A percentile compares a stretch with the other conserved stretches of the same genome.
Conservation (phyloP, 2,113 vertebrate genomes). For the Noctilio leporinus region DNA sequence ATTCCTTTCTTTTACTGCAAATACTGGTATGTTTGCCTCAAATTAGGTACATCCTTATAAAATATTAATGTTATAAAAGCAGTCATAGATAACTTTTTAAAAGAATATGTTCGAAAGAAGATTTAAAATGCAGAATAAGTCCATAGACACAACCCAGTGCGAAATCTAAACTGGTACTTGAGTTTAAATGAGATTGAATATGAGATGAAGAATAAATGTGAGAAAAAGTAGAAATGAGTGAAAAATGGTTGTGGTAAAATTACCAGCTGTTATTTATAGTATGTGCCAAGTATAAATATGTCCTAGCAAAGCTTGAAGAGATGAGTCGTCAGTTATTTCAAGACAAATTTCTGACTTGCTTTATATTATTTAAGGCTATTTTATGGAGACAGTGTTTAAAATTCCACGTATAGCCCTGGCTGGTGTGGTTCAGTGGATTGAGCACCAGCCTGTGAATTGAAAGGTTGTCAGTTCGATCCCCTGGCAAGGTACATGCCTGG, state of each 20-base stretch:
- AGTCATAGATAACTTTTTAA: not conserved
- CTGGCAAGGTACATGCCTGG: too few species aligned
- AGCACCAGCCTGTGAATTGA: too few species aligned
- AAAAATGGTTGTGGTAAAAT: constrained; percentile 63
- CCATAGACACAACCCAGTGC: not conserved
- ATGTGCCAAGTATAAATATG: constrained; percentile 70
- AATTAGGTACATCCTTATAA: not conserved
- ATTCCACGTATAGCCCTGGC: not conserved
- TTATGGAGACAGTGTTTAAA: constrained; percentile 37
- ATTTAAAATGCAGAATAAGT: constrained; percentile 36
- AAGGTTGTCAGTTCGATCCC: too few species aligned
- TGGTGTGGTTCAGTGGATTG: too few species aligned
- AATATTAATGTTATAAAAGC: constrained; percentile 31
- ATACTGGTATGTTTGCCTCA: not conserved
- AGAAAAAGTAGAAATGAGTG: constrained; percentile 50
- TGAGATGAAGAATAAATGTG: constrained; percentile 46
- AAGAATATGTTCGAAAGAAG: not conserved
- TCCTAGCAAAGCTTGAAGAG: constrained; percentile 66
- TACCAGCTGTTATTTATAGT: constrained; percentile 68
- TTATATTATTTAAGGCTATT: constrained; percentile 60
- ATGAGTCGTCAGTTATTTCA: constrained; percentile 68
- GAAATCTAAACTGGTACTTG: constrained; percentile 25
- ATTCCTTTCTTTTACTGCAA: not conserved
- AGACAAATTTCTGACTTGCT: constrained; percentile 62
- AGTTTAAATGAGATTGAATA: constrained; percentile 49